Evolutionary conservation across 2,797 vertebrate genomes (phyloP).

Genomic region (Acrossocheilus wenchowensis): DNA sequence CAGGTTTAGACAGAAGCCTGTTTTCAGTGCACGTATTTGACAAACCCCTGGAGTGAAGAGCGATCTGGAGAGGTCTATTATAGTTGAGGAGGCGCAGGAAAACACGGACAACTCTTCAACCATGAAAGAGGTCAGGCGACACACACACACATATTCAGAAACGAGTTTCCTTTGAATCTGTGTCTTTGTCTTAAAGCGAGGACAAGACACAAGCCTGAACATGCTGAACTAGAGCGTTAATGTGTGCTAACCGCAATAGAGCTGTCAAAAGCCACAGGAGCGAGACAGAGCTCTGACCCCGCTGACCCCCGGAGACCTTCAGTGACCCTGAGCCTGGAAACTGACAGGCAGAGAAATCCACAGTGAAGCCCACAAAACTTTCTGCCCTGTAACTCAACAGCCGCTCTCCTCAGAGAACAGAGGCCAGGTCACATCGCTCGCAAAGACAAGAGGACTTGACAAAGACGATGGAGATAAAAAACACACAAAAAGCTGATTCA

Average conservation of each 20-base stretch:
- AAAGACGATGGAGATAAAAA: background rate
- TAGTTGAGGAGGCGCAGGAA: background rate
- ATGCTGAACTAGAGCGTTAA: background rate
- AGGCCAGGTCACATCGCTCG: background rate
- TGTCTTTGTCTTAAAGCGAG: background rate
- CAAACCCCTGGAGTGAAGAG: constrained; percentile 23
- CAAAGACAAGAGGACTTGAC: constrained; percentile 21
- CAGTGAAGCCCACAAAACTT: constrained; percentile 5
- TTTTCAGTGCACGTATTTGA: constrained; percentile 15
- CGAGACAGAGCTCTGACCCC: constrained; percentile 25
- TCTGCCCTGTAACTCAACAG: background rate
- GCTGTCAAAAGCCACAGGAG: constrained; percentile 29
- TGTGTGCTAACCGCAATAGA: background rate
- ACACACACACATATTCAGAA: background rate
- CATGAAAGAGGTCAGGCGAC: background rate
- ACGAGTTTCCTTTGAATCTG: background rate
- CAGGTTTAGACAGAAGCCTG: constrained; percentile 41
- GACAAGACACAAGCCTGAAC: background rate
- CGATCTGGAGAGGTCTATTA: constrained; percentile 28
- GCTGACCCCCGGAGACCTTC: constrained; percentile 6
- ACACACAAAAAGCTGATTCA: constrained; percentile 34
- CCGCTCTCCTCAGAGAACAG: background rate
- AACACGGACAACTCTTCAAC: constrained; percentile 23
- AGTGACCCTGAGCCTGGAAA: constrained; percentile 29
- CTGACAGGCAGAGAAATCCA: constrained; percentile 1